phyloP scores from a whole-genome alignment of 2,888 invertebrate species.

The Caenorhabditis afra region DNA sequence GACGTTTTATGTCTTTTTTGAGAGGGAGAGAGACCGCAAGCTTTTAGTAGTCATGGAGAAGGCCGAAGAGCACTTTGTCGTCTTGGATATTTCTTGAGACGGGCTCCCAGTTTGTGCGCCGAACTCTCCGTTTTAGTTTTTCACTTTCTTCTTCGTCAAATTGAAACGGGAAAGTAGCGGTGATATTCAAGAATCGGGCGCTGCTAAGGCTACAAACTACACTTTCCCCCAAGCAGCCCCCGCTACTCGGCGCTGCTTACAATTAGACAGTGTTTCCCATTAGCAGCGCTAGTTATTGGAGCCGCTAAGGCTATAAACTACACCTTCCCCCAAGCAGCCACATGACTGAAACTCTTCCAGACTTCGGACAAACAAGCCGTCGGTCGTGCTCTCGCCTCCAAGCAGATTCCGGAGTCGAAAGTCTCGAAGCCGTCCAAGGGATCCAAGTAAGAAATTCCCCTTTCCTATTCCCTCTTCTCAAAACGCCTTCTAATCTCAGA shows the following conservation, averaged over 20 bases:
- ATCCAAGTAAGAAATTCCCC: constrained; percentile 1
- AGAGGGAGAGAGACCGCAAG: no score
- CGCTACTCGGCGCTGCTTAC: no score
- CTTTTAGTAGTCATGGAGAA: constrained; percentile 16
- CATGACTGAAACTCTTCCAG: constrained; percentile 57
- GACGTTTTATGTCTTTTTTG: constrained; percentile 1
- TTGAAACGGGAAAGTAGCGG: no score
- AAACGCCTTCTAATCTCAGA: constrained; percentile 25
- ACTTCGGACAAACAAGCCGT: constrained; percentile 73
- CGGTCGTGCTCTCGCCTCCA: constrained; percentile 71
- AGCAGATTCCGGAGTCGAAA: constrained; percentile 62
- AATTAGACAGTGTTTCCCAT: no score
- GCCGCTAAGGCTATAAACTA: no score
- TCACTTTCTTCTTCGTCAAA: no score
- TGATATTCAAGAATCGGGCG: no score
- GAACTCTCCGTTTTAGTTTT: no score
- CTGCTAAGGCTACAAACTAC: neutral
- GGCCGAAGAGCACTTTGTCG: neutral
- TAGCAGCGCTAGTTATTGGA: no score
- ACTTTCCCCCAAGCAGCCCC: neutral
- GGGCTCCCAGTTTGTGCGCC: no score
- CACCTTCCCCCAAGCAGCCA: no score
- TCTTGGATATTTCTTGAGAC: no score
- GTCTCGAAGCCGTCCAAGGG: constrained; percentile 37
- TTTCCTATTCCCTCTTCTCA: neutral